Conservation (phyloP, 2,113 vertebrate species). For the Pleuronectes platessa region DNA sequence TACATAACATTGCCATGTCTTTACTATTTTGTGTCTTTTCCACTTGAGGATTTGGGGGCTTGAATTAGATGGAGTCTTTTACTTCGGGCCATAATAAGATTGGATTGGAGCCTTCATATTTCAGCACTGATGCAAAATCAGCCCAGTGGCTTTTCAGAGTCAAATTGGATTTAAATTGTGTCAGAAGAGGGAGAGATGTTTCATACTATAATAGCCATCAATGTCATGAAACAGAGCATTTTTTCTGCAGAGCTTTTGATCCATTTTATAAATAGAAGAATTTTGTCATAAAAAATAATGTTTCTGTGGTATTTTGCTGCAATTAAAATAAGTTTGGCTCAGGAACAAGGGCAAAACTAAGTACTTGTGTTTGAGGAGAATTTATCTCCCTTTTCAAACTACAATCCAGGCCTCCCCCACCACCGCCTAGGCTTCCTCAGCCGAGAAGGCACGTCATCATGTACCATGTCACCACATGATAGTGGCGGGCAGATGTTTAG, state of each 20-base stretch:
- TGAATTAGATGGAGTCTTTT: conserved; percentile 58
- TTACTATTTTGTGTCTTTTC: conserved; percentile 44
- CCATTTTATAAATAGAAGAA: conserved; percentile 79
- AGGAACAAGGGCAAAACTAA: conserved; percentile 74
- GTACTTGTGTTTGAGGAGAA: conserved; percentile 60
- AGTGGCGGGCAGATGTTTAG: conserved; percentile 62
- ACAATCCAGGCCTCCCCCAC: background rate
- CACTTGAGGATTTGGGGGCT: conserved; percentile 32
- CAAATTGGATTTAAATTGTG: conserved; percentile 71
- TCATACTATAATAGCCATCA: conserved; percentile 67
- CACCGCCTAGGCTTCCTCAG: conserved; percentile 40
- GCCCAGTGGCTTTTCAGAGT: conserved; percentile 63
- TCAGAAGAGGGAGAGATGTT: conserved; percentile 70
- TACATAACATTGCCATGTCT: conserved; percentile 50
- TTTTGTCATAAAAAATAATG: conserved; percentile 79
- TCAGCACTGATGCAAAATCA: conserved; percentile 65
- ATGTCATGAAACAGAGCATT: conserved; percentile 67
- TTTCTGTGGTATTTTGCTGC: conserved; percentile 78
- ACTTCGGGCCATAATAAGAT: conserved; percentile 54
- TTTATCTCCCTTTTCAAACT: conserved; percentile 27
- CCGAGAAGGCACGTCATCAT: conserved; percentile 73
- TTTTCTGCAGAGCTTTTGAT: conserved; percentile 71
- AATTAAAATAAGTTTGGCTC: conserved; percentile 78
- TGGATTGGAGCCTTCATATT: conserved; percentile 62
- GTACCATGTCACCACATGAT: conserved; percentile 59